Evolutionary conservation across 2,888 invertebrate genomes (phyloP), one percentile per base, ranked within the genome.

Genomic region (Oligia fasciuncula): DNA sequence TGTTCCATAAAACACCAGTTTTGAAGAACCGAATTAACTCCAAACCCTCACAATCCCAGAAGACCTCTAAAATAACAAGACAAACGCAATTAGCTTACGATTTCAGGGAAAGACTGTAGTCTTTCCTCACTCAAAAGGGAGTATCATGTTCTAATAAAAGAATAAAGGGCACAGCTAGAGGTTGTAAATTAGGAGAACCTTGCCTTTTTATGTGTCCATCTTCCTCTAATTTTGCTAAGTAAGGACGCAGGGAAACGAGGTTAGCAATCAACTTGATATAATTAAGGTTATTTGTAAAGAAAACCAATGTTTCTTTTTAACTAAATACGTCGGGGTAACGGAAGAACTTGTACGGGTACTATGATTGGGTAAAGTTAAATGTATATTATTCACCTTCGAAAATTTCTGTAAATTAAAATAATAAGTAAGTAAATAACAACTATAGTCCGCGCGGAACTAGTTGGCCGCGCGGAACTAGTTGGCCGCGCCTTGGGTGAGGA

Each of bases 251-350:
- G 60, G 40, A 67, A 84, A 84, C 63, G 35, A 79, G 60, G 62
- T 77, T 76, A 79, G 51, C 62, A 77, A 84, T 81, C 67, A 84
- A 84, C 60, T n/a, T 79, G 43, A 70, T 72, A 40, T 62, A 54
- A 66, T 77, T 77, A 80, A 49, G n/a, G 19, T 1, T 65, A 54
- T 65, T 66, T 62, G 29, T n/a, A 40, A 51, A 65, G 63, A 80
- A 71, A 68, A 80, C 29, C 11, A 40, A 76, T 54, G 62, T 63
- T 43, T 57, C 11, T 62, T 14, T 57, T 62, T 40, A n/a, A 9
- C 11, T 17, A 5, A 57, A n/a, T 5, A 43, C 14, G 40, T 65
- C n/a, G n/a, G n/a, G 17, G 17, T 43, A 43, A 4, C 11, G 2
- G 23, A 13, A 29, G 8, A 70, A 51, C 5, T 1, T 14, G 5